phyloP scores from a whole-genome alignment of 2,113 vertebrate species.

The Anguilla rostrata region DNA sequence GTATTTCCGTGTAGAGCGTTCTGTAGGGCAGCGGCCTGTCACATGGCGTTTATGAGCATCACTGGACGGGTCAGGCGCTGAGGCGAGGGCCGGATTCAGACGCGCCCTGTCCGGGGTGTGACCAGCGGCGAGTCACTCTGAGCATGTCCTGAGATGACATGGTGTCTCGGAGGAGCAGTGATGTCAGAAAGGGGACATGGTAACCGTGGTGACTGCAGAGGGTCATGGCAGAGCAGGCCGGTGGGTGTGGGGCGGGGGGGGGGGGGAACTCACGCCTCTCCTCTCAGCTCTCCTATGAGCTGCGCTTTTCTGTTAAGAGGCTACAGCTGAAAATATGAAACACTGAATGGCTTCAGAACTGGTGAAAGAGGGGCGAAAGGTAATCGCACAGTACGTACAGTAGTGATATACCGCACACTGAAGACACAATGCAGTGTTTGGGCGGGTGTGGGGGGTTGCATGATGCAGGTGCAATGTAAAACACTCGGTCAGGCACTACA shows the following conservation, averaged over 20 bases:
- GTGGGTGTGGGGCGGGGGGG: background rate
- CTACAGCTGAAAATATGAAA: background rate
- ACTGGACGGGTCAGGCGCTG: no score
- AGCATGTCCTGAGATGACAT: background rate
- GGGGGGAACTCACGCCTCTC: no score
- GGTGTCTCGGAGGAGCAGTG: background rate
- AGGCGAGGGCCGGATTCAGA: no score
- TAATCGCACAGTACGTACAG: conserved; percentile 25
- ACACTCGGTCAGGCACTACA: conserved; percentile 61
- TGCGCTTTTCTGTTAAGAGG: background rate
- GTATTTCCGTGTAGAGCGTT: no score
- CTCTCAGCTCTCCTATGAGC: no score
- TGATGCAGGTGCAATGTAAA: conserved; percentile 54
- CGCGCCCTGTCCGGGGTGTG: no score
- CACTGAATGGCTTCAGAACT: conserved; percentile 34
- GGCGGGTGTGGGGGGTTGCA: no score
- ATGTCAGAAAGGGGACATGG: conserved; percentile 38
- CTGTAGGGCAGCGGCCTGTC: no score
- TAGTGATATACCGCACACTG: no score
- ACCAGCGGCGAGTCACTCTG: background rate
- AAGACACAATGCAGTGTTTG: no score
- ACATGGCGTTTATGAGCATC: no score
- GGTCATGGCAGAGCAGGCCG: conserved; percentile 31
- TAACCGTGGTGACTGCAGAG: conserved; percentile 46
- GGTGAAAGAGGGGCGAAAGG: background rate